These are phyloP conservation scores for Drosophila tristis DNA, from an alignment of 1,140 invertebrate species.

Conservation along the genomic window DNA sequence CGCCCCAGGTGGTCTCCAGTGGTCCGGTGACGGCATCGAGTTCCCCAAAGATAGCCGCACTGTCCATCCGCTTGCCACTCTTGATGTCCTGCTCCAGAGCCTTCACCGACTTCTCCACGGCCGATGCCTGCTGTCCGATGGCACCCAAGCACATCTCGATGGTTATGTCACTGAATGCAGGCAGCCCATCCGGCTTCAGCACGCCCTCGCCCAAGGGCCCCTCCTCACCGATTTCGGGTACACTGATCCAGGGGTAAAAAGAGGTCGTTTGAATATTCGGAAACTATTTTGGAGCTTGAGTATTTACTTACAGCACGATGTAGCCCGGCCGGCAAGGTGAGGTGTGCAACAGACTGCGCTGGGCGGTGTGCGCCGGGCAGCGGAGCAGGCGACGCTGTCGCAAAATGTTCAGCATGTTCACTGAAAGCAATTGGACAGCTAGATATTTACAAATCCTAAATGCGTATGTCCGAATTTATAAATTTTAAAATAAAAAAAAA, in stretches of 20 bases:
- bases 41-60: conserved; percentile 90
- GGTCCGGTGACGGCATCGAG: conserved; percentile 90
- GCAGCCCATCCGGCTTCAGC: conserved; percentile 89
- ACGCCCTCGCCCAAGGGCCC: conserved; percentile 89
- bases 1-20: conserved; percentile 93
- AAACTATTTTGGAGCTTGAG: not conserved
- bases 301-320: conserved; percentile 76
- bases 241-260: conserved; percentile 85
- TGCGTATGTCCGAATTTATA: conserved; percentile 37
- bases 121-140: conserved; percentile 92
- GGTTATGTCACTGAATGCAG: conserved; percentile 92
- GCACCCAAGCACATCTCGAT: conserved; percentile 92
- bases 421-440: conserved; percentile 18
- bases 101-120: conserved; percentile 91
- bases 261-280: not conserved
- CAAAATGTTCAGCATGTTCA: conserved; percentile 69
- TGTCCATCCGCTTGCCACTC: conserved; percentile 85
- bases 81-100: conserved; percentile 66
- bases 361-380: conserved; percentile 33
- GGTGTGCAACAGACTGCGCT: conserved; percentile 56
- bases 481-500: conserved; percentile 13
- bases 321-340: conserved; percentile 63
- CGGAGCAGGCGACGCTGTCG: conserved; percentile 41
- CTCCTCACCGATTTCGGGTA: conserved; percentile 96
- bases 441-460: conserved; percentile 52